Conservation (phyloP, 1,140 invertebrate genomes). For the Asbolus verrucosus region DNA sequence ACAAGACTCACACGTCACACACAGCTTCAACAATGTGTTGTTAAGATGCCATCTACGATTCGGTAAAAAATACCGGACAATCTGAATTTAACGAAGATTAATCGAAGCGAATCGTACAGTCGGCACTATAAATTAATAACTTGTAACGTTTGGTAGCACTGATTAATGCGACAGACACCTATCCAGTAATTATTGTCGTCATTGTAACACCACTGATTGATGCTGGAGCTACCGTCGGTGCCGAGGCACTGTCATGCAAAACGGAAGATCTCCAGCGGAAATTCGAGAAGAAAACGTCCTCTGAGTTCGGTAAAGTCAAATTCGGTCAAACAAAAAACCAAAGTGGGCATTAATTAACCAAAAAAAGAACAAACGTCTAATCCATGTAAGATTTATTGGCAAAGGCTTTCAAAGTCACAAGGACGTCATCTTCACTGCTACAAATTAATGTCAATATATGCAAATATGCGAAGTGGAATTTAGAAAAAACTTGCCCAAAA, state of each 20-base stretch:
- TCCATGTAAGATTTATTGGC: too few species aligned
- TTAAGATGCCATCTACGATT: constrained; percentile 50
- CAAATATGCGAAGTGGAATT: too few species aligned
- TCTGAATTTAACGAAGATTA: constrained; percentile 54
- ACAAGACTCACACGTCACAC: constrained; percentile 49
- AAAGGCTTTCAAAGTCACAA: too few species aligned
- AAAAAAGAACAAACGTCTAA: too few species aligned
- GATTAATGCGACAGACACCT: constrained; percentile 50
- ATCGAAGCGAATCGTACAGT: constrained; percentile 48
- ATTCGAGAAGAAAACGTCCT: too few species aligned
- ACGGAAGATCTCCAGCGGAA: background rate
- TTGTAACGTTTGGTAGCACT: constrained; percentile 42
- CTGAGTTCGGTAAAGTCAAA: too few species aligned
- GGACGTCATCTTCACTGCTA: too few species aligned
- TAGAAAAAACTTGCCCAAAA: too few species aligned
- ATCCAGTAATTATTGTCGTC: constrained; percentile 48
- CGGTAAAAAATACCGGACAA: constrained; percentile 50
- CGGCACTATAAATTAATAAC: constrained; percentile 52
- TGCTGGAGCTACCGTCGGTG: constrained; percentile 41
- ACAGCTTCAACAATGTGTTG: constrained; percentile 51
- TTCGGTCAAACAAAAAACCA: too few species aligned
- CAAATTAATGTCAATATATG: too few species aligned
- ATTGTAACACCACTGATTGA: constrained; percentile 50
- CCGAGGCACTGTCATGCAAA: background rate
- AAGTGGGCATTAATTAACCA: too few species aligned